Conservation (phyloP, 2,113 vertebrate species). For the Labeo rohita region DNA sequence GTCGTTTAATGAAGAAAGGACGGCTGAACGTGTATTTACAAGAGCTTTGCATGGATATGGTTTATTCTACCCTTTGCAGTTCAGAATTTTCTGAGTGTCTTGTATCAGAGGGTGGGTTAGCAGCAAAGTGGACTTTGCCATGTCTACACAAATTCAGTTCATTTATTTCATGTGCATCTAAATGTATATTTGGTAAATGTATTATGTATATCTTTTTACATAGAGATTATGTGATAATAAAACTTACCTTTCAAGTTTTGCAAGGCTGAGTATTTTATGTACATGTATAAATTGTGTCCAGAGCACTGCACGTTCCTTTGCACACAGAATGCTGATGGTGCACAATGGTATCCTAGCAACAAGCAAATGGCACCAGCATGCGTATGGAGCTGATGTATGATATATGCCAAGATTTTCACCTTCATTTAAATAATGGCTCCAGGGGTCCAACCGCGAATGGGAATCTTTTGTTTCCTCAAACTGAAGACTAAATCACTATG, state of each 20-base stretch:
- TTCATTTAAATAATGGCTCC: slow-evolving; percentile 16
- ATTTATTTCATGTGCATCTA: not conserved
- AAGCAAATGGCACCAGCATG: not conserved
- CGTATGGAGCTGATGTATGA: not conserved
- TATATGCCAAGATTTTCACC: not conserved
- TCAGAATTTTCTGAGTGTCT: not conserved
- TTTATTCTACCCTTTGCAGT: slow-evolving; percentile 2
- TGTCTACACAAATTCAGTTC: not conserved
- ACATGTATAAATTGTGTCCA: not conserved
- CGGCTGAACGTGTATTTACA: slow-evolving; percentile 17
- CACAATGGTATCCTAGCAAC: slow-evolving; percentile 35
- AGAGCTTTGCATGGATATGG: slow-evolving; percentile 25
- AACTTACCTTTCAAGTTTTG: not conserved
- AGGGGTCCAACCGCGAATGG: not conserved
- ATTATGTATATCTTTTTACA: slow-evolving; percentile 26
- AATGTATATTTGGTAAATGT: slow-evolving; percentile 47
- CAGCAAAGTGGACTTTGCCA: not conserved
- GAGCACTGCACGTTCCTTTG: not conserved
- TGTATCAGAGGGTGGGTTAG: not conserved
- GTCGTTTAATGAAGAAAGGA: not conserved
- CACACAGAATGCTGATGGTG: slow-evolving; percentile 6
- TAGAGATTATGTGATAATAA: slow-evolving; percentile 35
- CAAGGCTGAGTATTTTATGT: not conserved
- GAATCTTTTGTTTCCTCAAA: not conserved
- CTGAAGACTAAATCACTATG: not conserved